These are phyloP conservation scores for Procambarus clarkii DNA, from an alignment of 1,140 invertebrate species.

Conservation along the genomic window DNA sequence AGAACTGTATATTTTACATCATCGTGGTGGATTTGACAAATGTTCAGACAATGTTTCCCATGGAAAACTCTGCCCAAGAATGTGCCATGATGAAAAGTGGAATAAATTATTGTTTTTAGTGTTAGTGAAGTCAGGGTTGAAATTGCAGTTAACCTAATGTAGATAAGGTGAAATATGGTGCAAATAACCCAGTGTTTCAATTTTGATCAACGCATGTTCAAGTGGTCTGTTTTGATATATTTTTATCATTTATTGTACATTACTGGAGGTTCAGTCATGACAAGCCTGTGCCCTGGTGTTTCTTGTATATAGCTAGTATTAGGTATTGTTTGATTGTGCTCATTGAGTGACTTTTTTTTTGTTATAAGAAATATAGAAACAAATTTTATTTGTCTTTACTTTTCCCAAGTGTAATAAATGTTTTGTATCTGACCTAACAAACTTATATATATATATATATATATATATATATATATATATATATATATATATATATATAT, in stretches of 20 bases:
- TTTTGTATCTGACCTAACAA: too few relatives aligned
- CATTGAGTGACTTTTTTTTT: slow-evolving; percentile 14
- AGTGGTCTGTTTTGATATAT: slow-evolving; percentile 11
- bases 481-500: too few relatives aligned
- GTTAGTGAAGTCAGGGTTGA: not conserved
- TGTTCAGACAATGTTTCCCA: not conserved
- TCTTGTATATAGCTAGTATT: slow-evolving; percentile 2
- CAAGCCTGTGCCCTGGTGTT: not conserved
- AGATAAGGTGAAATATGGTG: not conserved
- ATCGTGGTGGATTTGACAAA: not conserved
- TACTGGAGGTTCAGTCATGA: not conserved
- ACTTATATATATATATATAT: too few relatives aligned
- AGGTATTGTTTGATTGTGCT: slow-evolving; percentile 2
- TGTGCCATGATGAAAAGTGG: slow-evolving; percentile 14
- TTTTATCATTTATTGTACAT: slow-evolving; percentile 7
- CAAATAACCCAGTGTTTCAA: not conserved
- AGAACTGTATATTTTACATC: not conserved
- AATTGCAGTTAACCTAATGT: not conserved
- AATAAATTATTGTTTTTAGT: not conserved
- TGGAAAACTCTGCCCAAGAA: not conserved
- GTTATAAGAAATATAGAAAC: not conserved
- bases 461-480: too few relatives aligned
- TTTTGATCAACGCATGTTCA: not conserved
- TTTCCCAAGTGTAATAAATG: not conserved
- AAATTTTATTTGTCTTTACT: not conserved